A percentile compares a stretch with the other conserved stretches of the same genome.
Evolutionary conservation across 2,888 invertebrate species (phyloP).

Genomic region (Fragum fragum): DNA sequence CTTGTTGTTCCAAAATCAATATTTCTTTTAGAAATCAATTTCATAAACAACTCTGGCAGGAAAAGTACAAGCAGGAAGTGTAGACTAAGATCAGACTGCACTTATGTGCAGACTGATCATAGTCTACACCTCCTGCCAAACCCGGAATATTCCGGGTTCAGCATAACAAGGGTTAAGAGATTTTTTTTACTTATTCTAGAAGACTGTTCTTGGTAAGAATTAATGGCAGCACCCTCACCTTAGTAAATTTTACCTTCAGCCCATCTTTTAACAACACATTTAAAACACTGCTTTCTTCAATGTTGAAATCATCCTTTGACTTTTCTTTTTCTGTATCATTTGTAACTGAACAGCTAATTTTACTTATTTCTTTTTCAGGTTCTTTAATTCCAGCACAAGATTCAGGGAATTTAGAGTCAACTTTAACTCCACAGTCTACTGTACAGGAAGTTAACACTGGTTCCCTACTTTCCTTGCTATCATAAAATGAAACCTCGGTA

Average conservation of each 20-base stretch:
- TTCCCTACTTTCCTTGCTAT: background rate
- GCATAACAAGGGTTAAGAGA: too few species aligned
- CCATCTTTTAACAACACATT: constrained; percentile 24
- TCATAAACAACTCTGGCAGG: too few species aligned
- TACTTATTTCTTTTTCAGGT: background rate
- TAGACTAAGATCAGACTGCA: too few species aligned
- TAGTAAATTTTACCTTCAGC: constrained; percentile 23
- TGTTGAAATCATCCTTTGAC: background rate
- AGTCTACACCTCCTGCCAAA: too few species aligned
- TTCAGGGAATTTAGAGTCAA: constrained; percentile 1
- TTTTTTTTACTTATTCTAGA: too few species aligned
- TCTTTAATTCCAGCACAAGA: background rate
- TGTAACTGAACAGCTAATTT: background rate
- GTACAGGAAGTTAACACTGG: background rate
- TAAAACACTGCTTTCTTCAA: background rate
- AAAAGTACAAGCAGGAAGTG: too few species aligned
- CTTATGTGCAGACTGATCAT: too few species aligned
- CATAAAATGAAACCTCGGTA: background rate
- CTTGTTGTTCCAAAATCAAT: too few species aligned
- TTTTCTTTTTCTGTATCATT: background rate
- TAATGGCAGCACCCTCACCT: too few species aligned
- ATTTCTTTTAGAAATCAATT: too few species aligned
- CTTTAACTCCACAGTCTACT: constrained; percentile 3
- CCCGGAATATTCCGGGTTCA: too few species aligned
- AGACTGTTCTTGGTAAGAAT: too few species aligned